Evolutionary conservation across 2,888 invertebrate genomes (phyloP), one percentile per base, ranked within the genome.

Genomic region (Myathropa florea): DNA sequence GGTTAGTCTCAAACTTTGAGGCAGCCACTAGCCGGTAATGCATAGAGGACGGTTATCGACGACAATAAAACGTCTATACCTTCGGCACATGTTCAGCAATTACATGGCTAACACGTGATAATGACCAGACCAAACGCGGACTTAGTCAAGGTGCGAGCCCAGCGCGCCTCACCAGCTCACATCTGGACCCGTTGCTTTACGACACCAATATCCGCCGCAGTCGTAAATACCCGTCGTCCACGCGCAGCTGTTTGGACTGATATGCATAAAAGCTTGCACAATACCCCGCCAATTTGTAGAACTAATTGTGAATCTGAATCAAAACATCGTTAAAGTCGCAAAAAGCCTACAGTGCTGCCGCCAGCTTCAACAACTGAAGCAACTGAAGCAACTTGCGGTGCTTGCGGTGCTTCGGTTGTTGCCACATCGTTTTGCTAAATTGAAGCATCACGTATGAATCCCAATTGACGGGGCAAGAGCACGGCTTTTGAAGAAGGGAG

Each of bases 231-330:
- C 10, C 61, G 26, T 55, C 46, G 24, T 24, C 21, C 23, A 21
- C 21, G 14, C 10, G 24, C 33, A 28, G 33, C 33, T 30, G 21
- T 4, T n/a, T 2, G 2, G 18, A 7, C 30, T 57, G 33, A 21
- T 30, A 55, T 76, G 68, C 64, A 64, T 46, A 55, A 60, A 64
- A 53, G 30, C 75, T 84, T 84, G 39, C 84, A 84, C 39, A 81
- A 80, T 55, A 60, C 12, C 6, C 60, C 55, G 70, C 84, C 70
- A 76, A 79, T 83, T 79, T 83, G 75, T 70, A 24, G 70, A 63
- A 67, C 81, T 71, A 80, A 84, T 81, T 84, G 76, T 70, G 70
- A 81, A 76, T 80, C 80, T 80, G 80, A 84, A 80, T 84, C 84
- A 76, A 76, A 61, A 68, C 75, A 55, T 80, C 71, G 63, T 83